Evolutionary conservation across 2,797 vertebrate genomes (phyloP), one percentile per base, ranked within the genome.

Genomic region (Alca torda): DNA sequence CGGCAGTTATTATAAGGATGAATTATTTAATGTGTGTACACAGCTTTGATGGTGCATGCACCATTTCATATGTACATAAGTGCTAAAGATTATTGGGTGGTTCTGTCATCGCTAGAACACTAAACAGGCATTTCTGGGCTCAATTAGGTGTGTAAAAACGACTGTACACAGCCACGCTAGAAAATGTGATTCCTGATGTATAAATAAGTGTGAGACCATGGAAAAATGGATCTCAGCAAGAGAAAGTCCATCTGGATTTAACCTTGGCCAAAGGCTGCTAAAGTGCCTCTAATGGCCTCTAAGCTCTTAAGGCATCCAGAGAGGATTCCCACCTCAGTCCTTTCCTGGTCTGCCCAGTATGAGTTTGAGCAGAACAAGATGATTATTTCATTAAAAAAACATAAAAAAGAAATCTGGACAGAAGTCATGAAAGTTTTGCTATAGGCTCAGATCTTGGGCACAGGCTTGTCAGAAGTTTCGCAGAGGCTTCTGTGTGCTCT

Each of bases 21-120:
- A 93, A 93, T 96, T 93, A 90, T 90, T 94, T 92, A 94, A 94
- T 92, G 84, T 96, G 90, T 93, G 72, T 94, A 67, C 74, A 76
- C 64, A 95, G 80, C 68, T 91, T 89, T 93, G 93, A 90, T 94
- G 75, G 68, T 83, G 54, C 64, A 93, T 59, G 94, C 95, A 88
- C 60, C 94, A 96, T 92, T 97, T 95, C 93, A 78, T 92, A 45
- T 48, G 57, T 89, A 95, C 84, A 73, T 91, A 94, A 96, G 51
- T 17, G 68, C 80, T 92, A 80, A 94, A 77, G 57, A 90, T 93
- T 86, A 94, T 63, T 78, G 67, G 76, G 68, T 65, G 45, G 43
- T 69, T 93, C 90, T 94, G 60, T 74, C 79, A 61, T 82, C 1
- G 0, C 86, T 86, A 68, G 72, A 93, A 78, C 81, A 78, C 54